Evolutionary conservation across 2,888 invertebrate species (phyloP), one percentile per base, ranked within the genome.

Genomic region (Drosophila demipolita): DNA sequence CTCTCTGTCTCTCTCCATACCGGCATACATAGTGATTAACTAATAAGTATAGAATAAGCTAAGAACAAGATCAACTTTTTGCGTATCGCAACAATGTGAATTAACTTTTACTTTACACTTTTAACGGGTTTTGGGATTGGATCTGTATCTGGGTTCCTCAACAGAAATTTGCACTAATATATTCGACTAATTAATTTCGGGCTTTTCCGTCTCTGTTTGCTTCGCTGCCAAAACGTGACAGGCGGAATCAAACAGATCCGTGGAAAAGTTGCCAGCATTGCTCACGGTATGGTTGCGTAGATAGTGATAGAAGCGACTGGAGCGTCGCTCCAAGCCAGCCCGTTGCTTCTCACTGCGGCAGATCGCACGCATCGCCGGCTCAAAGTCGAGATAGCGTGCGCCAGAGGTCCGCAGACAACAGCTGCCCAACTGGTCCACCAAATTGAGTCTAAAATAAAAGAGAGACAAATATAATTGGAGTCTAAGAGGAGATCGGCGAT

Each of bases 281-380:
- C 57, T 90, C 1, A 54, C 81, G 38, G 82, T 80, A 61, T 95
- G 91, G 57, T 94, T 95, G 80, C 95, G 95, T n/a, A 97, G 94
- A 93, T 97, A 97, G 92, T 96, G 96, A 92, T 95, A 96, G 93
- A 96, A 97, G 65, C 97, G 94, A 87, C 96, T 96, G 73, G 96
- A 95, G 71, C 97, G 94, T 90, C 96, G 96, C 54, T 94, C 94
- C 20, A 77, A 61, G 0, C 76, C 70, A 38, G 94, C 94, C 84
- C 96, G 95, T 17, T 85, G 86, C 80, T 94, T 94, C 90, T 97
- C 97, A 49, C 95, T 93, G 75, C 96, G 94, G 77, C 96, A 96
- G 64, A 97, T 96, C 20, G 94, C 92, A 38, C 97, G 94, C 76
- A 97, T 93, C 1, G 93, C 91, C 0, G 97, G 94, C 92, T 96